These are phyloP conservation scores for Hyalella azteca DNA, from an alignment of 2,888 invertebrate species.

Conservation along the genomic window DNA sequence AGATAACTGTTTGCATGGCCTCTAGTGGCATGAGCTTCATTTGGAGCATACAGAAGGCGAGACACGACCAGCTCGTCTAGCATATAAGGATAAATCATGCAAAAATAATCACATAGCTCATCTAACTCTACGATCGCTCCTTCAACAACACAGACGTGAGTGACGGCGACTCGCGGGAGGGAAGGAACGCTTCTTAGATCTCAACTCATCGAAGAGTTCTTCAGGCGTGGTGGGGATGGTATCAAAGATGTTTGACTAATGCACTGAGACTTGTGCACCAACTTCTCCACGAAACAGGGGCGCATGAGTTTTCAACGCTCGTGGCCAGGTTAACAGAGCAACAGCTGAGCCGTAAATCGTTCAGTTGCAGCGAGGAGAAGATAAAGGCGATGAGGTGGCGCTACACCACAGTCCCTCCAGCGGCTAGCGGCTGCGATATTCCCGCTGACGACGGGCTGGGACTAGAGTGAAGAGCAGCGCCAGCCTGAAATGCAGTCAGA, in stretches of 20 bases:
- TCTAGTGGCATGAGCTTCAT: slow-evolving; percentile 27
- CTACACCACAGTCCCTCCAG: slow-evolving; percentile 16
- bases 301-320: too few species aligned
- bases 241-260: too few species aligned
- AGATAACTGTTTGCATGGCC: slow-evolving; percentile 37
- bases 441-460: slow-evolving; percentile 15
- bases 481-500: background rate
- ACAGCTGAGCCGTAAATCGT: too few species aligned
- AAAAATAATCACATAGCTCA: background rate
- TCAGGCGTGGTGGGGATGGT: too few species aligned
- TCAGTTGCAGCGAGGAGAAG: too few species aligned
- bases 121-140: too few species aligned
- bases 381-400: background rate
- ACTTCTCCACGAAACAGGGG: background rate
- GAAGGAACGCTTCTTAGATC: too few species aligned
- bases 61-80: background rate
- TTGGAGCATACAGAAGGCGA: background rate
- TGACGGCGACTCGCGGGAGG: too few species aligned
- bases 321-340: too few species aligned
- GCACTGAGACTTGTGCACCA: background rate
- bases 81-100: background rate
- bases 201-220: too few species aligned
- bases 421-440: background rate
- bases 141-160: too few species aligned
- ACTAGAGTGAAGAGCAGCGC: slow-evolving; percentile 20